phyloP scores from a whole-genome alignment of 2,888 invertebrate species.

The Congeria kusceri region DNA sequence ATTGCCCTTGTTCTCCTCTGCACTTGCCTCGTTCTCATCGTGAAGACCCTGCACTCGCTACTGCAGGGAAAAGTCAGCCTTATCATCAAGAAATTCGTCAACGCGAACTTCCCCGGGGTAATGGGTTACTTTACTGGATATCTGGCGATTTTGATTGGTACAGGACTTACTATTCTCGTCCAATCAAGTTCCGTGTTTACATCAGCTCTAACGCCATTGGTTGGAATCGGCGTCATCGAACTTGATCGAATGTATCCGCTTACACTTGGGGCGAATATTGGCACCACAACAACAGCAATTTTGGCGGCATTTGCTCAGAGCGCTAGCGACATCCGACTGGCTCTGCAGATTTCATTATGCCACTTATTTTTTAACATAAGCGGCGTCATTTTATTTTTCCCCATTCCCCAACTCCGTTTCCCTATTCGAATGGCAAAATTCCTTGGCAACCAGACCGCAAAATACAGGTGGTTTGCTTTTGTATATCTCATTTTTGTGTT shows the following conservation, averaged over 20 bases:
- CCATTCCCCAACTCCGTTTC: conserved; percentile 74
- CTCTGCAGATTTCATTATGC: conserved; percentile 81
- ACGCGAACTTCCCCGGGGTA: conserved; percentile 77
- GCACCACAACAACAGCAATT: conserved; percentile 80
- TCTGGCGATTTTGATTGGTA: conserved; percentile 74
- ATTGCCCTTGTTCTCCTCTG: conserved; percentile 72
- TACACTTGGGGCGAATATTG: conserved; percentile 80
- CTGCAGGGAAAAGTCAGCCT: conserved; percentile 75
- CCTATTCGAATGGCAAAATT: conserved; percentile 68
- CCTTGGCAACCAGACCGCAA: conserved; percentile 71
- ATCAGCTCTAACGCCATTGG: conserved; percentile 80
- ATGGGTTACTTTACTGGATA: conserved; percentile 76
- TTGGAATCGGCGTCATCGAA: conserved; percentile 78
- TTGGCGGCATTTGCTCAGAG: conserved; percentile 78
- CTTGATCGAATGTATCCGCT: conserved; percentile 81
- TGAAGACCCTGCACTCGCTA: conserved; percentile 76
- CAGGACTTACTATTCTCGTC: conserved; percentile 78
- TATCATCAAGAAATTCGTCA: conserved; percentile 74
- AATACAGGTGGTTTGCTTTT: conserved; percentile 79
- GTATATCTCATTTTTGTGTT: conserved; percentile 72
- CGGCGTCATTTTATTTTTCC: conserved; percentile 87
- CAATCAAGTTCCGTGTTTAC: conserved; percentile 82
- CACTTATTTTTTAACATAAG: conserved; percentile 84
- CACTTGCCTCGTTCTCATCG: conserved; percentile 74
- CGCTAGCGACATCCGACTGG: conserved; percentile 75